These are phyloP conservation scores for Drosophila funebris DNA, from an alignment of 1,140 invertebrate species.

Conservation along the genomic window DNA sequence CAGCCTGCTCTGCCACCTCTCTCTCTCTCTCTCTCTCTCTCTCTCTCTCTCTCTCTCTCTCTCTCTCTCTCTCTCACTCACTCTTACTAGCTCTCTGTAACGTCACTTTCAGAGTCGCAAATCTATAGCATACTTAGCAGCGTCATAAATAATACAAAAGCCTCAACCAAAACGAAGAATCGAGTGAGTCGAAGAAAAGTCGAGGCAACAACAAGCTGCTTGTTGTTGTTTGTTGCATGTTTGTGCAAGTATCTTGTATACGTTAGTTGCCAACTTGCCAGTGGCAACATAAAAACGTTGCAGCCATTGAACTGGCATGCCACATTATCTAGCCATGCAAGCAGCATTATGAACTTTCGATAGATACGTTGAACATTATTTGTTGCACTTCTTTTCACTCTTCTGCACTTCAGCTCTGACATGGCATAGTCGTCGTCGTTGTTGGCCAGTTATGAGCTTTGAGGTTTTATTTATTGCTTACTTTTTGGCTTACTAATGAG, in stretches of 20 bases:
- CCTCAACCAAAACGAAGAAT: not conserved
- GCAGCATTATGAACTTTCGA: conserved; percentile 41
- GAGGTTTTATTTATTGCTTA: conserved; percentile 48
- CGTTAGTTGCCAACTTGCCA: conserved; percentile 17
- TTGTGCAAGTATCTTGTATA: conserved; percentile 7
- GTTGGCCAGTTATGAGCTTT: conserved; percentile 28
- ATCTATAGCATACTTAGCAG: conserved; percentile 26
- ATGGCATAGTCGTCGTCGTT: not conserved
- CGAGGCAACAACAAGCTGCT: not conserved
- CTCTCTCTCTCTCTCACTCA: not conserved
- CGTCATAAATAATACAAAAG: conserved; percentile 21
- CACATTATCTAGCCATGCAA: conserved; percentile 35
- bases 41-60: not conserved
- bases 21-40: no score
- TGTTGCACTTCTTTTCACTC: not conserved
- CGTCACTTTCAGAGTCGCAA: not conserved
- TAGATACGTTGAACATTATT: not conserved
- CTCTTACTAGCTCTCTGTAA: not conserved
- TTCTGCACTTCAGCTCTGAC: not conserved
- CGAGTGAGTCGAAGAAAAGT: not conserved
- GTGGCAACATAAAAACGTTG: conserved; percentile 18
- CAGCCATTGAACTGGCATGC: conserved; percentile 41
- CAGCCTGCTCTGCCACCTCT: not conserved
- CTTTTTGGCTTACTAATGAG: conserved; percentile 51
- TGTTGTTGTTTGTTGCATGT: not conserved